A percentile compares a stretch with the other conserved stretches of the same genome.
Conservation (phyloP, 2,797 vertebrate species). For the Fringilla coelebs region DNA sequence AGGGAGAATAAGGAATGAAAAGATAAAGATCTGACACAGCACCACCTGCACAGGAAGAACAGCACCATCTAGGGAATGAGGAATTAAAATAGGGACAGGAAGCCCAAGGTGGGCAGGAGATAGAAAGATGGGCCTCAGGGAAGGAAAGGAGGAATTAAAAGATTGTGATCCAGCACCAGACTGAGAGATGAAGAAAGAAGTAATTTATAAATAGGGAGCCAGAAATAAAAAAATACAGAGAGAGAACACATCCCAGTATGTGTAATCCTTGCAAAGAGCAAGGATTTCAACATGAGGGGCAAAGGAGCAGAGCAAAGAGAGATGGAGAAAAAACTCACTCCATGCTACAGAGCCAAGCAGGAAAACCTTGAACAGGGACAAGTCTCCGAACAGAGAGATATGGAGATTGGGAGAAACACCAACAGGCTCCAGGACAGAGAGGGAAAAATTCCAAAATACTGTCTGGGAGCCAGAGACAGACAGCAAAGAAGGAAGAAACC, state of each 20-base stretch:
- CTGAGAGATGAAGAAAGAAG: neutral
- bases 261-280: neutral
- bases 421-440: neutral
- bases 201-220: neutral
- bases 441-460: neutral
- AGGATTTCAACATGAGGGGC: neutral
- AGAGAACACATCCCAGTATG: neutral
- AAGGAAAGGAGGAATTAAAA: neutral
- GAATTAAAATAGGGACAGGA: neutral
- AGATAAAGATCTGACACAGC: neutral
- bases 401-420: neutral
- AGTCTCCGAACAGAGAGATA: accelerated
- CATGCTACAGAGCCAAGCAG: neutral
- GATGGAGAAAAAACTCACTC: neutral
- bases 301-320: neutral
- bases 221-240: neutral
- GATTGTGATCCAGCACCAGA: neutral
- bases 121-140: neutral
- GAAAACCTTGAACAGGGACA: neutral
- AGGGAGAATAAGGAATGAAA: neutral
- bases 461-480: neutral
- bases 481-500: neutral
- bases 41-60: neutral
- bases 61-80: neutral
- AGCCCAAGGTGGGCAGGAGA: neutral